Base-by-base conservation (phyloP, 92 coral and sea anemone genomes). In the Epizoanthus ramosus region DNA sequence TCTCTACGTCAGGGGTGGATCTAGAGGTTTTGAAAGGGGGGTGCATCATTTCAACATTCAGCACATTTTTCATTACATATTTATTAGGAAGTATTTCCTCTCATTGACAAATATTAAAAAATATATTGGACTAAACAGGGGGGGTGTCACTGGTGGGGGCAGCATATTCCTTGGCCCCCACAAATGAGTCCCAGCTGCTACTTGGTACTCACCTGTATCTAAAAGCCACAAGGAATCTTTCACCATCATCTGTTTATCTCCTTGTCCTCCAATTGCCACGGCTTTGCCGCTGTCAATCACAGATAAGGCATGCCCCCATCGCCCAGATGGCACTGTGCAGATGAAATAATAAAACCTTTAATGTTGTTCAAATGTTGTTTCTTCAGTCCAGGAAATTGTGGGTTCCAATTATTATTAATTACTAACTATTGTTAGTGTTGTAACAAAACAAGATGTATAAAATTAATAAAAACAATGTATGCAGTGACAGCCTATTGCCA, bases 281-380 rank as follows among this genome's bases (percentile, higher is more conserved):
- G 92, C 91, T 83, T 76, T 80, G 71, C 85, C 80, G 21, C 90
- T 86, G 63, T 87, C 88, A 63, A 93, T 90, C 68, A 84, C 50
- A 73, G 89, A 88, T 79, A 89, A 86, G 63, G 90, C 91, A 80
- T 93, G 97, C 2, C 98, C 98, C 98, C 98, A 95, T 3, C 98
- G 93, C 50, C 97, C 91, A 52, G 98, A 95, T 8, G 98, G 98
- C 33, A 69, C 98, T 94, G 39, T 39, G 67, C 43, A 16, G 33
- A 24, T 68, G 3, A 61, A 41, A 79, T 33, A 17, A n/a, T n/a
- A n/a, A n/a, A 66, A 22, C 18, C 45, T 28, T 28, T 28, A 28
- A 19, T 16, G 8, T 1, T 21, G 3, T 63, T 21, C 16, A 63
- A 63, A 21, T 63, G 1, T 63, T 28, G 33, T 63, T 63, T 21